phyloP scores from a whole-genome alignment of 1,140 invertebrate species.

The Drosophila saltans region DNA sequence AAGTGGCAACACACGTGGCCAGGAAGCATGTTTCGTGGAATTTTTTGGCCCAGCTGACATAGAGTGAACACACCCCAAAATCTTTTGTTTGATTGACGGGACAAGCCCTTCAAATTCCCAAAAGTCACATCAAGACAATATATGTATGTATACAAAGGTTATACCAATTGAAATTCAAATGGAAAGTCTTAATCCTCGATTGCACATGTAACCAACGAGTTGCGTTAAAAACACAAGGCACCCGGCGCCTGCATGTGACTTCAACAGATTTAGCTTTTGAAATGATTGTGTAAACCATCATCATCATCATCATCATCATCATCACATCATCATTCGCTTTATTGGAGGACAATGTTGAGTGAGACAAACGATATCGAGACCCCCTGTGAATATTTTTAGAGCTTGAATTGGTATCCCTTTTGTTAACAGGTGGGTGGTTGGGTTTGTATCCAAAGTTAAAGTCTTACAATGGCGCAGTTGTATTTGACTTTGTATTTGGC shows the following conservation, averaged over 20 bases:
- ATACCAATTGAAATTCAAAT: neutral
- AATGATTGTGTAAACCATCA: slow-evolving; percentile 66
- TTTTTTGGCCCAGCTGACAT: slow-evolving; percentile 15
- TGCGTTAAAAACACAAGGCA: slow-evolving; percentile 44
- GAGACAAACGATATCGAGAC: slow-evolving; percentile 11
- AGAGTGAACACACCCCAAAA: slow-evolving; percentile 37
- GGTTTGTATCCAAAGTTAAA: neutral
- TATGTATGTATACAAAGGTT: neutral
- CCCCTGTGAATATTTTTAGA: slow-evolving; percentile 47
- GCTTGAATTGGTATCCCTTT: slow-evolving; percentile 15
- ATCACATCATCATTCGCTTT: neutral
- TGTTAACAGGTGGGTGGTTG: neutral
- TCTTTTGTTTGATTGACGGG: slow-evolving; percentile 18
- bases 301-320: slow-evolving; percentile 16
- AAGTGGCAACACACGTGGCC: slow-evolving; percentile 48
- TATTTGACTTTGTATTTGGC: neutral
- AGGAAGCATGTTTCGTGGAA: slow-evolving; percentile 19
- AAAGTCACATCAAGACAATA: slow-evolving; percentile 21
- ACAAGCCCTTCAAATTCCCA: slow-evolving; percentile 44
- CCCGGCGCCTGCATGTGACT: slow-evolving; percentile 65
- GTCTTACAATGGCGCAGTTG: slow-evolving; percentile 20
- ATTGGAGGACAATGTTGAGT: slow-evolving; percentile 38
- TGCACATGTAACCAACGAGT: slow-evolving; percentile 51
- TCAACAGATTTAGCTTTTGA: slow-evolving; percentile 29
- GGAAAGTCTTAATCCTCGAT: slow-evolving; percentile 3